Conservation (phyloP, 2,113 vertebrate species). For the Platichthys stellatus region DNA sequence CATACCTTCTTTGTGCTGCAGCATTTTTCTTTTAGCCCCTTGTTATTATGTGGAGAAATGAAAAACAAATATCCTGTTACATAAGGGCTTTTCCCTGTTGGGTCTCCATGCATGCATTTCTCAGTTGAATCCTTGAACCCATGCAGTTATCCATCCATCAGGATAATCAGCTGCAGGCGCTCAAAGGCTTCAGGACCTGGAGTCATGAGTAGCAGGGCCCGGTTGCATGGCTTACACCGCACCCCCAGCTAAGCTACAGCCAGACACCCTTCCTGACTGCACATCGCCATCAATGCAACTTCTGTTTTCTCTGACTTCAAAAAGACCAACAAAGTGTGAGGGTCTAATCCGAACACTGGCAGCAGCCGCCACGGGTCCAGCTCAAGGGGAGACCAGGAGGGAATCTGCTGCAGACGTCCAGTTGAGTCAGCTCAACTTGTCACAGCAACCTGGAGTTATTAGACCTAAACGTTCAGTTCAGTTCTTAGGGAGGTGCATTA, state of each 20-base stretch:
- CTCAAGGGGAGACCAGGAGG: conserved; percentile 16
- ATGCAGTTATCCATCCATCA: conserved; percentile 59
- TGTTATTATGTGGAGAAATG: conserved; percentile 18
- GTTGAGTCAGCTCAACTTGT: conserved; percentile 56
- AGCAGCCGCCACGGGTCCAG: conserved; percentile 39
- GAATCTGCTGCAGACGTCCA: conserved; percentile 34
- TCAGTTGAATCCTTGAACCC: conserved; percentile 58
- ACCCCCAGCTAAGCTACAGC: conserved; percentile 23
- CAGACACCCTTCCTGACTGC: conserved; percentile 20
- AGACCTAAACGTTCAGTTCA: conserved; percentile 35
- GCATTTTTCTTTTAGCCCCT: background rate
- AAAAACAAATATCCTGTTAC: conserved; percentile 62
- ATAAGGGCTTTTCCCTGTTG: conserved; percentile 62
- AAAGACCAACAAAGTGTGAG: conserved; percentile 36
- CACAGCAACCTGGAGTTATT: conserved; percentile 40
- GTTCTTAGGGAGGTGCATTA: background rate
- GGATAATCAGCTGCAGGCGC: conserved; percentile 67
- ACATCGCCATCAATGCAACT: conserved; percentile 29
- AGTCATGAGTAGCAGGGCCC: conserved; percentile 42
- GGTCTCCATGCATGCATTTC: conserved; percentile 57
- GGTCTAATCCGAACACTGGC: conserved; percentile 58
- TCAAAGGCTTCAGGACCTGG: conserved; percentile 64
- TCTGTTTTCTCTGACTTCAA: conserved; percentile 15
- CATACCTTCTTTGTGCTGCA: background rate
- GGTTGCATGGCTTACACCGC: conserved; percentile 36